phyloP scores from a whole-genome alignment of 1,140 invertebrate genomes.

The Sipha flava region DNA sequence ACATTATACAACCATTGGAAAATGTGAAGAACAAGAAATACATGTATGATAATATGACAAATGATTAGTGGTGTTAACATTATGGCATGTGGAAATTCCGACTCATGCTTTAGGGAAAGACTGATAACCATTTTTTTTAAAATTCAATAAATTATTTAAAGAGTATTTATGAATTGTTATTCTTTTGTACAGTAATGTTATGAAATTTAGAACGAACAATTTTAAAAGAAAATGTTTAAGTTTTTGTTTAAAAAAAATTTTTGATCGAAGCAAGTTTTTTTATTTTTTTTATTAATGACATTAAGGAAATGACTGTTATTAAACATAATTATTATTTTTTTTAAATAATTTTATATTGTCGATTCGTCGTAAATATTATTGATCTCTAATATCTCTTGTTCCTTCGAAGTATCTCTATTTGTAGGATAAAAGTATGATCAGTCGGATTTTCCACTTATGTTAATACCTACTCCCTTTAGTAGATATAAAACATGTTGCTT shows the following conservation, averaged over 20 bases:
- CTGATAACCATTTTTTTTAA: conserved; percentile 4
- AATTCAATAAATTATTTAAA: neutral
- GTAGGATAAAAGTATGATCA: neutral
- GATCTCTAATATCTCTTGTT: conserved; percentile 30
- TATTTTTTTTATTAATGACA: conserved; percentile 9
- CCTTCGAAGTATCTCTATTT: conserved; percentile 8
- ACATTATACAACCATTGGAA: conserved; percentile 61
- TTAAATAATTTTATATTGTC: conserved; percentile 8
- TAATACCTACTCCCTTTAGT: conserved; percentile 8
- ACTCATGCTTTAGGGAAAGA: conserved; percentile 29
- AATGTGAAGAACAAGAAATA: conserved; percentile 46
- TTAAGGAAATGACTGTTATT: conserved; percentile 4
- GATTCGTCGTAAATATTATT: neutral
- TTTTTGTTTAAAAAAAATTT: neutral
- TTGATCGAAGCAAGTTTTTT: neutral
- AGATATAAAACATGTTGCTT: conserved; percentile 7
- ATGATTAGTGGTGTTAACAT: neutral
- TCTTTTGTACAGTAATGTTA: conserved; percentile 7
- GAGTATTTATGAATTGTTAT: neutral
- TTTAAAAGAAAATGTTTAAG: neutral
- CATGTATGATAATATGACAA: conserved; percentile 41
- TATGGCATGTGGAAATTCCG: conserved; percentile 17
- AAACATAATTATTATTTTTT: conserved; percentile 6
- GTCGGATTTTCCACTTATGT: conserved; percentile 19
- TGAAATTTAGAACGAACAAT: neutral